These are phyloP conservation scores for Xenentodon cancila DNA, from an alignment of 2,797 vertebrate species.

Conservation along the genomic window DNA sequence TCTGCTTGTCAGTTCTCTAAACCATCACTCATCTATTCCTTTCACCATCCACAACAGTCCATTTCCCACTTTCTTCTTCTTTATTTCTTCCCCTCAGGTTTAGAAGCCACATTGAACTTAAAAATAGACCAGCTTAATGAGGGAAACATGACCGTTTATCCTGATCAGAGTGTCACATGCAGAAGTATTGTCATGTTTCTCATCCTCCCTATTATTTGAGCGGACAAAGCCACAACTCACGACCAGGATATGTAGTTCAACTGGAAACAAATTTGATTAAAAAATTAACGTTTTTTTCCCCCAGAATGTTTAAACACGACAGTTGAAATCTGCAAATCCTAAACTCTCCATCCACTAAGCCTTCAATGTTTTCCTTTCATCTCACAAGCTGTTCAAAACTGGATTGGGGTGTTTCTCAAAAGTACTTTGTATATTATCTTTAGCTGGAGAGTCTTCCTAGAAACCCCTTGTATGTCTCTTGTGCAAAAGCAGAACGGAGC, in stretches of 20 bases:
- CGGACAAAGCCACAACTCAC: conserved; percentile 32
- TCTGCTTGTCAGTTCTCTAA: conserved; percentile 69
- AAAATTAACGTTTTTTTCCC: no score
- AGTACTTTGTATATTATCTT: conserved; percentile 55
- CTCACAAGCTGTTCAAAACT: conserved; percentile 15
- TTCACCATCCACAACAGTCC: conserved; percentile 48
- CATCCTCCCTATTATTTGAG: conserved; percentile 5
- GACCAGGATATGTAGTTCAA: conserved; percentile 65
- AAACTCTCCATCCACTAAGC: neutral
- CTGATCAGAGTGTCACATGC: conserved; percentile 44
- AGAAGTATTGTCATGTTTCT: conserved; percentile 35
- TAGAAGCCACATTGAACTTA: conserved; percentile 44
- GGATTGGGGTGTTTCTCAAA: conserved; percentile 12
- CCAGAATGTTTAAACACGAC: no score
- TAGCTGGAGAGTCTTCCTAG: conserved; percentile 46
- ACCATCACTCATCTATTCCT: conserved; percentile 63
- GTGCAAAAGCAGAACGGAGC: conserved; percentile 55
- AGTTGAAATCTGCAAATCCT: no score
- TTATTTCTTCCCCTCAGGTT: conserved; percentile 38
- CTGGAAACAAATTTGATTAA: conserved; percentile 19
- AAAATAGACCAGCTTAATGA: conserved; percentile 48
- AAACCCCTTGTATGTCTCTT: conserved; percentile 57
- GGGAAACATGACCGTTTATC: conserved; percentile 59
- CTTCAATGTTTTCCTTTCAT: neutral
- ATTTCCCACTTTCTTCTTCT: conserved; percentile 38